Conservation (phyloP, 2,888 invertebrate species). For the Cotesia congregata region DNA sequence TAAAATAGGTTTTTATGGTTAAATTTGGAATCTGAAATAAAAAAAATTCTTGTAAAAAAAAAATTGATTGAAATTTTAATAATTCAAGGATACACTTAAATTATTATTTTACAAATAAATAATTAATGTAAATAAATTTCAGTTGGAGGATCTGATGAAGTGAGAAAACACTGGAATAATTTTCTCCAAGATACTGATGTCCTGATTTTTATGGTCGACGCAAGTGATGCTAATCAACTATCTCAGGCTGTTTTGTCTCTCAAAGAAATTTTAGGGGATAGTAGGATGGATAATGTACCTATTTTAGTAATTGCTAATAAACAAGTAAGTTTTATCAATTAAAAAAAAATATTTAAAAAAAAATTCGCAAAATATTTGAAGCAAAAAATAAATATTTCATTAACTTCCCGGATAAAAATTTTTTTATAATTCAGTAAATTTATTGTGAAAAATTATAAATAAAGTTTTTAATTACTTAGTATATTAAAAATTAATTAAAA, state of each 20-base stretch:
- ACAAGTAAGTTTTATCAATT: constrained; percentile 56
- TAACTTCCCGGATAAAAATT: not conserved
- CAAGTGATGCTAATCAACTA: constrained; percentile 63
- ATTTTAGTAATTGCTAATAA: constrained; percentile 69
- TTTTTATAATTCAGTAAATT: not conserved
- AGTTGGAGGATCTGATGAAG: constrained; percentile 66
- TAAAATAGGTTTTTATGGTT: too few relatives aligned
- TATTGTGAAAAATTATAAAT: not conserved
- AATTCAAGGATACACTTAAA: too few relatives aligned
- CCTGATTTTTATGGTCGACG: constrained; percentile 69
- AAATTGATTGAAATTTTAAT: too few relatives aligned
- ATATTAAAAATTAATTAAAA: not conserved
- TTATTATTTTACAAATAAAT: too few relatives aligned
- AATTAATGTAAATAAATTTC: constrained; percentile 38
- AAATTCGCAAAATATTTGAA: too few relatives aligned
- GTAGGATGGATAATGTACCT: constrained; percentile 65
- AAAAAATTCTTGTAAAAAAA: too few relatives aligned
- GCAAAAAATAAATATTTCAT: not conserved
- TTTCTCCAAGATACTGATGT: constrained; percentile 69
- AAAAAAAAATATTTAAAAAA: too few relatives aligned
- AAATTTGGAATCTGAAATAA: too few relatives aligned
- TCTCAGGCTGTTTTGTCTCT: constrained; percentile 63
- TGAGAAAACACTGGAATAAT: constrained; percentile 66
- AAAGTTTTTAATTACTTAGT: constrained; percentile 12
- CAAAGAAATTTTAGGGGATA: constrained; percentile 67